These are phyloP conservation scores for Solen grandis DNA, from an alignment of 1,140 invertebrate genomes.

Conservation along the genomic window DNA sequence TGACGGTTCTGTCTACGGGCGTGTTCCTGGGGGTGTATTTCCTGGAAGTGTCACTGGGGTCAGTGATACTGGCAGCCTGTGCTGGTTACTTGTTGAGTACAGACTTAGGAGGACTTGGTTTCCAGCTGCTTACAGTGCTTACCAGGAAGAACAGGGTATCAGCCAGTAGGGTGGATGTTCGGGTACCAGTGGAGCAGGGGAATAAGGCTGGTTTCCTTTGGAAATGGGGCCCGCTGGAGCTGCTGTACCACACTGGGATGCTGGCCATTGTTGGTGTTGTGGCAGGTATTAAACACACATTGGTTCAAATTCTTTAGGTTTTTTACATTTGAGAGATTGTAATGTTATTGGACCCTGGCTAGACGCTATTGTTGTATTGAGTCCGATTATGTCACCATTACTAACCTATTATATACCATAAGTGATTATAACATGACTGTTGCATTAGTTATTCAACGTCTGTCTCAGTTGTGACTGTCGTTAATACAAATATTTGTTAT, in stretches of 20 bases:
- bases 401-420: no score
- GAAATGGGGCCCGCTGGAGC: constrained; percentile 70
- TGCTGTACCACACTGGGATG: constrained; percentile 75
- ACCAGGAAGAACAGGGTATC: constrained; percentile 66
- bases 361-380: no score
- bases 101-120: constrained; percentile 73
- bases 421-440: no score
- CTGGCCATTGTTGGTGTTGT: constrained; percentile 63
- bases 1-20: constrained; percentile 66
- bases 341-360: no score
- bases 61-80: constrained; percentile 68
- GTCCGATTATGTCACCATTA: no score
- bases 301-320: no score
- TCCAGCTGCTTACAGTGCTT: constrained; percentile 59
- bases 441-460: no score
- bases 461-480: no score
- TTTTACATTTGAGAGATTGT: no score
- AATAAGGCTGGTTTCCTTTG: constrained; percentile 64
- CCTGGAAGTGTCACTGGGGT: constrained; percentile 67
- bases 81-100: constrained; percentile 78
- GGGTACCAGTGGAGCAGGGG: constrained; percentile 36
- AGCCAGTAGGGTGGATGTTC: constrained; percentile 42
- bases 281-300: constrained; percentile 60
- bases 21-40: constrained; percentile 72
- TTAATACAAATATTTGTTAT: no score